Base-by-base conservation (phyloP, 1,140 invertebrate genomes). In the Megalonaias nervosa region DNA sequence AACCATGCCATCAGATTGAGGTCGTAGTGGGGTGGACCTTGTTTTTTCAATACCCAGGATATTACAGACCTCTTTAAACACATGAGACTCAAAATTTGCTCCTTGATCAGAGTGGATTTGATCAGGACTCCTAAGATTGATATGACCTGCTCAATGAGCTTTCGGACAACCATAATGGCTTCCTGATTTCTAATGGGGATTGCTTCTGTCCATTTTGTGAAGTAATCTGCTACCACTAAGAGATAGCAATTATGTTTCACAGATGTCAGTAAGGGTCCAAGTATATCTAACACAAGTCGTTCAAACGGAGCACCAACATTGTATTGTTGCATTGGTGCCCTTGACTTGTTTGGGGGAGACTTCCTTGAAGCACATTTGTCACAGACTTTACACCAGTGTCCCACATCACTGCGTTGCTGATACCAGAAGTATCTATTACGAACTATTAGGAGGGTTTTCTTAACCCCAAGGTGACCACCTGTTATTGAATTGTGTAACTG, bases 41-140 rank as follows among this genome's bases (percentile, higher is more conserved):
- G 65, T 70, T 82, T 74, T 38, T 81, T 60, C 21, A 82, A 78
- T 23, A 67, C 72, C 21, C 71, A 59, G 23, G 70, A 26, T 56
- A 48, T 9, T 11, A 48, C 67, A 75, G 14, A 81, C 38, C 59
- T 78, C 58, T 31, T 64, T n/a, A 23, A 82, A 73, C 16, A 82
- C 15, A 26, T 60, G 21, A 6, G 77, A 80, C 58, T 74, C 21
- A 55, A 84, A 73, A 57, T 82, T 31, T 17, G 72, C 48, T 19
- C 88, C 91, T 73, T 89, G 85, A 77, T 91, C 78, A 1, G 72
- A 57, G 38, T 80, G 78, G 2, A 80, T 48, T 38, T 62, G n/a
- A 16, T 15, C 12, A 74, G 74, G 48, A 70, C 71, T 16, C 75
- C 76, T 72, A 71, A 75, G 17, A 66, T 57, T 5, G 58, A 65